phyloP scores from a whole-genome alignment of 1,140 invertebrate species.

The Rhyzopertha dominica region DNA sequence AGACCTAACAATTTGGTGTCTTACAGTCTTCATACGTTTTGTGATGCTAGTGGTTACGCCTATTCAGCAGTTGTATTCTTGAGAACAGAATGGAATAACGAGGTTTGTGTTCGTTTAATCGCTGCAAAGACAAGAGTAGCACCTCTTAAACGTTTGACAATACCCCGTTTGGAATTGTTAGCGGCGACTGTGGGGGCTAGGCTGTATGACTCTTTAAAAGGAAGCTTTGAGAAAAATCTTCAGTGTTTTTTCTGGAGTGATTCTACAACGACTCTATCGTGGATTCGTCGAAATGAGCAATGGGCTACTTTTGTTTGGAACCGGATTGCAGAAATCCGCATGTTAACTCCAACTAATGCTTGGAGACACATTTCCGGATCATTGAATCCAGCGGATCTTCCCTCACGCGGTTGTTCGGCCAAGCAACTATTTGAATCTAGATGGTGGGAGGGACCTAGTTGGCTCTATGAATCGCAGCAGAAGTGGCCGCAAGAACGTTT shows the following conservation, averaged over 20 bases:
- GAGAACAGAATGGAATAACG: constrained; percentile 6
- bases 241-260: constrained; percentile 36
- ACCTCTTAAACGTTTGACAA: constrained; percentile 27
- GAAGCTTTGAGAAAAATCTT: constrained; percentile 6
- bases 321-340: constrained; percentile 42
- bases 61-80: constrained; percentile 30
- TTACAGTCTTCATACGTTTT: constrained; percentile 35
- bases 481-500: no score
- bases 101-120: constrained; percentile 18
- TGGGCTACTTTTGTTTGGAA: constrained; percentile 45
- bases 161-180: constrained; percentile 31
- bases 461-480: no score
- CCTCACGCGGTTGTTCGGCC: no score
- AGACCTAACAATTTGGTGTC: no score
- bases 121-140: constrained; percentile 30
- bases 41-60: constrained; percentile 33
- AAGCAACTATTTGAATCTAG: no score
- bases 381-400: no score
- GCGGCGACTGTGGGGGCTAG: constrained; percentile 18
- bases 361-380: no score
- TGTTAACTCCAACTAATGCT: no score
- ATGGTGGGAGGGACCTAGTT: no score
- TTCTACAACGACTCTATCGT: constrained; percentile 38
- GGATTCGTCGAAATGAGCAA: constrained; percentile 34
- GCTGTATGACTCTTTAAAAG: constrained; percentile 4